Evolutionary conservation across 2,113 vertebrate genomes (phyloP).

Genomic region (Ptilonorhynchus violaceus): DNA sequence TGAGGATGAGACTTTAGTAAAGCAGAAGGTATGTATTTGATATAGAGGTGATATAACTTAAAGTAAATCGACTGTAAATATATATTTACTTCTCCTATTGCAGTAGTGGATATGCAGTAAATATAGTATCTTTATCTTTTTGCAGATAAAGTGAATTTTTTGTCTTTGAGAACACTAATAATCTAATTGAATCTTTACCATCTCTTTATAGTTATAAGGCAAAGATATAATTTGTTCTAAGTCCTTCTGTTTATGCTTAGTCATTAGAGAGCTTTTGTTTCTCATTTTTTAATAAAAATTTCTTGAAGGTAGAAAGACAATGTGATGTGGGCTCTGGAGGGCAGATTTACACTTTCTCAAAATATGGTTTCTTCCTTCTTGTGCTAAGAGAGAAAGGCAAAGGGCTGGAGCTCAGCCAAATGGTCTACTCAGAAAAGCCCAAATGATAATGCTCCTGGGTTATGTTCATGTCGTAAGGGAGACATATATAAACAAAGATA

Average conservation of each 20-base stretch:
- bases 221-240: neutral
- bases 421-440: neutral
- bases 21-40: neutral
- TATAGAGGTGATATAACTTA: neutral
- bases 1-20: neutral
- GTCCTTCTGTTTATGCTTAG: neutral
- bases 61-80: neutral
- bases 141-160: neutral
- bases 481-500: neutral
- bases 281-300: neutral
- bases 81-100: neutral
- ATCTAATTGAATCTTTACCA: neutral
- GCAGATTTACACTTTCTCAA: neutral
- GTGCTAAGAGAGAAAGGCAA: neutral
- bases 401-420: neutral
- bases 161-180: neutral
- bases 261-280: neutral
- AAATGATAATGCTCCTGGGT: neutral
- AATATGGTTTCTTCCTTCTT: neutral
- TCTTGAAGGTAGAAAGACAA: neutral
- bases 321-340: neutral
- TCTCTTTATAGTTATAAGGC: neutral
- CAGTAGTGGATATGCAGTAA: neutral
- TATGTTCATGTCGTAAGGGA: neutral
- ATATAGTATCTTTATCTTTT: neutral